Percentiles rank a stretch among this genome's conserved stretches.
These are phyloP conservation scores for Crepidodera aurea DNA, from an alignment of 2,888 invertebrate genomes.

Conservation along the genomic window DNA sequence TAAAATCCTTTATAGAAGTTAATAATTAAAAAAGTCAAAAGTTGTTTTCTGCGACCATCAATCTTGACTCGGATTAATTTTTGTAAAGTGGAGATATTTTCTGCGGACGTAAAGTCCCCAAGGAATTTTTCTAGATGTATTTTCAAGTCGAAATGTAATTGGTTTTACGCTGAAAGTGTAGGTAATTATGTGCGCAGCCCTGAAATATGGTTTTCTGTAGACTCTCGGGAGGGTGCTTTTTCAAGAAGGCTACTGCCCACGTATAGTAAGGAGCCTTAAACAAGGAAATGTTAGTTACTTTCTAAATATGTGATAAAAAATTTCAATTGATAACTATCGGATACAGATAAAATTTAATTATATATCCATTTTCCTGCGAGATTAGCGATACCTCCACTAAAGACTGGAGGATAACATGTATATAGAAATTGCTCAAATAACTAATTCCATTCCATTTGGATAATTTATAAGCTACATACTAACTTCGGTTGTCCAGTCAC, in stretches of 20 bases:
- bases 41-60: background rate
- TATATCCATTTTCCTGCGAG: no score
- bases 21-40: background rate
- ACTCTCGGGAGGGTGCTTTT: slow-evolving; percentile 13
- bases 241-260: slow-evolving; percentile 3
- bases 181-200: slow-evolving; percentile 21
- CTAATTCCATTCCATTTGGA: no score
- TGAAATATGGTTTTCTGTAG: slow-evolving; percentile 23
- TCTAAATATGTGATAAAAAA: no score
- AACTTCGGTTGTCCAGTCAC: no score
- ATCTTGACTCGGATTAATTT: slow-evolving; percentile 9
- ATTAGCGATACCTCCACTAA: no score
- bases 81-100: slow-evolving; percentile 10
- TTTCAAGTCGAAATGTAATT: slow-evolving; percentile 26
- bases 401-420: no score
- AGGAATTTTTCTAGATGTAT: slow-evolving; percentile 14
- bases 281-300: no score
- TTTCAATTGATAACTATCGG: no score
- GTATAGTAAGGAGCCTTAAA: background rate
- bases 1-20: background rate
- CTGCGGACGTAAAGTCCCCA: background rate
- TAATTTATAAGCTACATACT: no score
- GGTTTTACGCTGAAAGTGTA: slow-evolving; percentile 21
- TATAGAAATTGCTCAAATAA: no score
- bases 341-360: no score